Conservation (phyloP, 1,140 invertebrate genomes). For the Zeugodacus cucurbitae region DNA sequence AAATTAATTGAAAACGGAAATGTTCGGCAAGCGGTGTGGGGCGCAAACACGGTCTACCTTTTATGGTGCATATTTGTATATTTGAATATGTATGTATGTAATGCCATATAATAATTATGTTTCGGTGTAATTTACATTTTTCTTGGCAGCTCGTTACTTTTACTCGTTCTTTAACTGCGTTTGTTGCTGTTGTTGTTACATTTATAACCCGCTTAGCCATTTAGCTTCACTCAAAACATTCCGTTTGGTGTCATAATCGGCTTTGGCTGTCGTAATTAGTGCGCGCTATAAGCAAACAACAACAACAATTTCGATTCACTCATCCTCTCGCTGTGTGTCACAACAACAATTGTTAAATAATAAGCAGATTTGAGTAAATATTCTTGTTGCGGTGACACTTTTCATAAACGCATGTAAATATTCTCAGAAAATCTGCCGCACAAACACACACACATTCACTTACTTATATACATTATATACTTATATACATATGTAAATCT, state of each 20-base stretch:
- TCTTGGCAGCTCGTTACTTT: no score
- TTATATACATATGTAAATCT: neutral
- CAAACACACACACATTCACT: neutral
- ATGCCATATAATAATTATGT: no score
- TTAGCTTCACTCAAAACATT: neutral
- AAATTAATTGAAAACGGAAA: constrained; percentile 26
- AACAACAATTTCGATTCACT: neutral
- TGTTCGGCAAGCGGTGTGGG: neutral
- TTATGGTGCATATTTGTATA: neutral
- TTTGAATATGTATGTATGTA: neutral
- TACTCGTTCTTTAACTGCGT: no score
- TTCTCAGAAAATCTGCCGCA: neutral
- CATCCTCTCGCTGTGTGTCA: neutral
- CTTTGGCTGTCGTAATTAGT: neutral
- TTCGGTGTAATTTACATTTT: no score
- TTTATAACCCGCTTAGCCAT: neutral
- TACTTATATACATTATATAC: neutral
- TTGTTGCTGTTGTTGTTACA: neutral
- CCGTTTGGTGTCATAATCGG: neutral
- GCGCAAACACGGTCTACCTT: neutral
- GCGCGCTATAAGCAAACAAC: neutral
- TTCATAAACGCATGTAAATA: neutral
- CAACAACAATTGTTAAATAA: neutral
- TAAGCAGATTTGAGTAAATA: neutral
- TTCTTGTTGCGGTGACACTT: constrained; percentile 8